phyloP scores from a whole-genome alignment of 1,140 invertebrate species.

The Drosophila pseudoananassae region DNA sequence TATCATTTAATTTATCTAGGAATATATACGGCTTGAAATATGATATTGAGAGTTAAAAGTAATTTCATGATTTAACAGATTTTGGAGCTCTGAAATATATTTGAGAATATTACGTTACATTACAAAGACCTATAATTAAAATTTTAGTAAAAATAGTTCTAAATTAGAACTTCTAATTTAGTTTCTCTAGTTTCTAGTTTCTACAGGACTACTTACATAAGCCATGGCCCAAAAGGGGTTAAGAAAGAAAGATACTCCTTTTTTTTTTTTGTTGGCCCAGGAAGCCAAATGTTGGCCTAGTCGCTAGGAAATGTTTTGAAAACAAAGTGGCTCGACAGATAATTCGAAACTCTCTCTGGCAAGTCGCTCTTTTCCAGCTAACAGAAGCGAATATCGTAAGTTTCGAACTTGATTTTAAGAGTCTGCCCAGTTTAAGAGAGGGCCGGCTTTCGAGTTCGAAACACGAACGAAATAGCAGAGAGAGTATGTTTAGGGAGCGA shows the following conservation, averaged over 20 bases:
- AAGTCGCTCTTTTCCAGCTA: slow-evolving; percentile 11
- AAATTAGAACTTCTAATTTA: too few species aligned
- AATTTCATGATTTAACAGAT: too few species aligned
- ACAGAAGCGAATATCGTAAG: slow-evolving; percentile 68
- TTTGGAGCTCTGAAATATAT: too few species aligned
- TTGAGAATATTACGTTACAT: too few species aligned
- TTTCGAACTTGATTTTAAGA: neutral
- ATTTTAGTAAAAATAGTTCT: too few species aligned
- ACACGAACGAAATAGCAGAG: slow-evolving; percentile 18
- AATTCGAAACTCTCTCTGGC: neutral
- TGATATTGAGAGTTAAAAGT: neutral
- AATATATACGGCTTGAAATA: too few species aligned
- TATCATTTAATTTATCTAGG: too few species aligned
- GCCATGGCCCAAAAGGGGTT: slow-evolving; percentile 19
- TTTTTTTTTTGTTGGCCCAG: slow-evolving; percentile 1
- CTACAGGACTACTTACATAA: slow-evolving; percentile 26
- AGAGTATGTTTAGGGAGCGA: neutral
- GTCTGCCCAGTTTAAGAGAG: neutral
- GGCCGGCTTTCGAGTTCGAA: slow-evolving; percentile 62
- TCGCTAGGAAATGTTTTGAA: slow-evolving; percentile 63
- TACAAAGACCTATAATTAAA: too few species aligned
- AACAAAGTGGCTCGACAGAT: slow-evolving; percentile 22
- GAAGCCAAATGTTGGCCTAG: slow-evolving; percentile 44
- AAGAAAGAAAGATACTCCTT: slow-evolving; percentile 12
- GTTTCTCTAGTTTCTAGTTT: too few species aligned